These are phyloP conservation scores for Charadrius vociferus DNA, from an alignment of 2,113 vertebrate species.

Conservation along the genomic window DNA sequence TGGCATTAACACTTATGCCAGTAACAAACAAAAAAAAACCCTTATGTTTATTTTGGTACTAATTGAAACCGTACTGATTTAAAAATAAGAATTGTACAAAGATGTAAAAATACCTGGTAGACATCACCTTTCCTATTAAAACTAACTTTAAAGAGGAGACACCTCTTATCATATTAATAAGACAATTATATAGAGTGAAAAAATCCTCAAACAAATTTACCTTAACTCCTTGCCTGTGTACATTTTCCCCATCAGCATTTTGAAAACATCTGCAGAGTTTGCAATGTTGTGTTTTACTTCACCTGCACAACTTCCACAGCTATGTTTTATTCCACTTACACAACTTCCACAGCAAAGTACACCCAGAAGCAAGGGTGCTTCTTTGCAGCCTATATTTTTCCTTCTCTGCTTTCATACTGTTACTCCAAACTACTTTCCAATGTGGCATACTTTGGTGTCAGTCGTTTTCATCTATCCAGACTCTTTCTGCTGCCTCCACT, in stretches of 20 bases:
- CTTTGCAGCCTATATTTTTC: not conserved
- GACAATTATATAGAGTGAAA: not conserved
- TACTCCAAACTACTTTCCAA: not conserved
- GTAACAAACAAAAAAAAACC: not conserved
- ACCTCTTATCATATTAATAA: not conserved
- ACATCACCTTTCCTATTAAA: not conserved
- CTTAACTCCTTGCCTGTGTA: not conserved
- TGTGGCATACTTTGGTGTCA: not conserved
- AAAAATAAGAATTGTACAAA: not conserved
- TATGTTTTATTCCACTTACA: not conserved
- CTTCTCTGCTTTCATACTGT: not conserved
- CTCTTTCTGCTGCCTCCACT: not conserved
- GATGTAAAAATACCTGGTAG: not conserved
- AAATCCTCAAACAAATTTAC: not conserved
- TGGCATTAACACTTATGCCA: not conserved
- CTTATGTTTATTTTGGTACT: not conserved
- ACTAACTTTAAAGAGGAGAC: not conserved
- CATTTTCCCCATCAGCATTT: not conserved
- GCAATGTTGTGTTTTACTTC: not conserved
- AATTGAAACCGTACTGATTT: not conserved
- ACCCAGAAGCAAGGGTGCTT: not conserved
- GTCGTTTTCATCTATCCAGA: not conserved
- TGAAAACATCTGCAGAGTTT: not conserved
- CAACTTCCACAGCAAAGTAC: not conserved
- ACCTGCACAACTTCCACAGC: not conserved